phyloP scores from a whole-genome alignment of 2,113 vertebrate species.

The Anser brachyrhynchus region DNA sequence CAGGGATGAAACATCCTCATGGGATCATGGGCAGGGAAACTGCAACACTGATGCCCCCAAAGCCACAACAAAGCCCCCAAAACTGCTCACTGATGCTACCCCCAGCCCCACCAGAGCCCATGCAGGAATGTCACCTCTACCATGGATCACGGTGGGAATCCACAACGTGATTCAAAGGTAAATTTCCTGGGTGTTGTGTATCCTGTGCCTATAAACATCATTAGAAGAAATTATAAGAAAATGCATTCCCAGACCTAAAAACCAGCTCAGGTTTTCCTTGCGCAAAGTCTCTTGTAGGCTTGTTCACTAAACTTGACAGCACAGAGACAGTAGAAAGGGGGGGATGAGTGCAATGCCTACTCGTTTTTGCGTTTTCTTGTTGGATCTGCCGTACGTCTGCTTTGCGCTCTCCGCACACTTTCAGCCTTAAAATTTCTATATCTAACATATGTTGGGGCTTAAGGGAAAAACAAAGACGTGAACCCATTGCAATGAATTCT shows the following conservation, averaged over 20 bases:
- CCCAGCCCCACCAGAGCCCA: rapidly evolving
- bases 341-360: background rate
- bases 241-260: background rate
- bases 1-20: no score
- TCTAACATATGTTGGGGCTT: background rate
- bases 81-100: no score
- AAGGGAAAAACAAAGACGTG: background rate
- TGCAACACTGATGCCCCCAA: no score
- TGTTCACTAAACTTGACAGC: background rate
- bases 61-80: no score
- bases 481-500: rapidly evolving
- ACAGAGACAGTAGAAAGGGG: rapidly evolving
- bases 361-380: background rate
- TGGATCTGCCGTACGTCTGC: background rate
- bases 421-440: background rate
- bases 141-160: rapidly evolving
- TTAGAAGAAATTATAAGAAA: background rate
- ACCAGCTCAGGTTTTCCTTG: background rate
- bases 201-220: background rate
- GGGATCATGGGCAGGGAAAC: no score
- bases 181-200: background rate
- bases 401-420: rapidly evolving
- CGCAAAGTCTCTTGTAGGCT: background rate
- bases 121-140: rapidly evolving
- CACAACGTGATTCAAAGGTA: background rate